A percentile compares a stretch with the other conserved stretches of the same genome.
Conservation (phyloP, 2,888 invertebrate species). For the Lithophane socia region DNA sequence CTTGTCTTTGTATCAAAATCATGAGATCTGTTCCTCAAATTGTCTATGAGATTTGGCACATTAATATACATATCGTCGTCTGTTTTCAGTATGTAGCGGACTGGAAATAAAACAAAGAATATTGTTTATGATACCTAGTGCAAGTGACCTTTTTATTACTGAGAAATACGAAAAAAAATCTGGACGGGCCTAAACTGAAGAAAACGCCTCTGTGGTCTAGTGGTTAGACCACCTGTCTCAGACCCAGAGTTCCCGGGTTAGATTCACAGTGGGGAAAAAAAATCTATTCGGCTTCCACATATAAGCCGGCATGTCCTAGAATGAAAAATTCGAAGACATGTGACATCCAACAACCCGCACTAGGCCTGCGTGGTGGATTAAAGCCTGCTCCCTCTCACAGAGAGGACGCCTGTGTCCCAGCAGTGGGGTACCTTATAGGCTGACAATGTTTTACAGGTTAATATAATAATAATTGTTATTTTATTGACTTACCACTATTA, state of each 20-base stretch:
- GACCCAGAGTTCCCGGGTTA: too few relatives aligned
- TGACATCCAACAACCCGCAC: background rate
- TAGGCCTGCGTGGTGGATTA: background rate
- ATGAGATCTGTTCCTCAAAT: constrained; percentile 80
- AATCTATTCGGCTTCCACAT: too few relatives aligned
- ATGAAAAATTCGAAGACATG: background rate
- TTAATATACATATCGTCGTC: constrained; percentile 97
- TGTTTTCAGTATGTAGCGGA: constrained; percentile 94
- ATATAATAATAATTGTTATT: background rate
- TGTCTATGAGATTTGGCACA: constrained; percentile 91
- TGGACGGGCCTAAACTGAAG: too few relatives aligned
- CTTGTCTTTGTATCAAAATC: constrained; percentile 70
- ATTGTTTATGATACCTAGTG: too few relatives aligned
- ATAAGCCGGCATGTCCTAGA: background rate
- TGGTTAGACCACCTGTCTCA: too few relatives aligned
- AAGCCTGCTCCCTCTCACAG: background rate
- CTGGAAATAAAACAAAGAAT: constrained; percentile 71
- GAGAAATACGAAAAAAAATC: background rate
- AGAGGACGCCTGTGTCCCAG: too few relatives aligned
- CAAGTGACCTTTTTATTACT: constrained; percentile 15
- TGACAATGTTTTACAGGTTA: too few relatives aligned
- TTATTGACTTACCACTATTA: constrained; percentile 81
- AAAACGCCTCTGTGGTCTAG: too few relatives aligned
- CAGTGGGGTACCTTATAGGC: background rate
- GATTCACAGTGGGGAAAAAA: too few relatives aligned